These are phyloP conservation scores for Trachelus iudaicus DNA, from an alignment of 2,888 invertebrate species.

Conservation along the genomic window DNA sequence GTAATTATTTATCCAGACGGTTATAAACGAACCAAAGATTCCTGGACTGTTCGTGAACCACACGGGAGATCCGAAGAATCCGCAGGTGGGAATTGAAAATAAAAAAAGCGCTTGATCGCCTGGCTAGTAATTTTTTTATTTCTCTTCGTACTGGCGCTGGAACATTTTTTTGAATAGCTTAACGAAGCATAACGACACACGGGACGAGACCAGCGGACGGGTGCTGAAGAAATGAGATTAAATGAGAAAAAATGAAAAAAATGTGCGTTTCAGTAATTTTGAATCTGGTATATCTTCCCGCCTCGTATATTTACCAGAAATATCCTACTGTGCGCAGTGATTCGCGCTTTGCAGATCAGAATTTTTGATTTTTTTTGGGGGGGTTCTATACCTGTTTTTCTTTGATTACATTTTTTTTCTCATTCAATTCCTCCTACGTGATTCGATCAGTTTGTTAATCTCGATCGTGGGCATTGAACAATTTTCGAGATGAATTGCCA, in stretches of 20 bases:
- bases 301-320: background rate
- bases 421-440: background rate
- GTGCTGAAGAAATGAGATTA: background rate
- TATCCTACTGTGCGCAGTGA: background rate
- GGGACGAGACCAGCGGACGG: background rate
- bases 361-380: background rate
- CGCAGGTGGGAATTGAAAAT: background rate
- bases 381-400: background rate
- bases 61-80: background rate
- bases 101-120: background rate
- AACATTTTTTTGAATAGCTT: background rate
- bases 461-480: too few relatives aligned
- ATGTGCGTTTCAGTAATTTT: background rate
- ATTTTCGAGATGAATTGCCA: too few relatives aligned
- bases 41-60: background rate
- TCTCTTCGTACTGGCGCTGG: background rate
- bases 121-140: background rate
- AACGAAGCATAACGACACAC: background rate
- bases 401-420: background rate
- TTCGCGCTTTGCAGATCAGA: background rate
- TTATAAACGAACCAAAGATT: background rate
- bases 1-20: background rate
- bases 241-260: background rate
- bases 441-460: too few relatives aligned
- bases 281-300: background rate